phyloP scores from a whole-genome alignment of 2,797 vertebrate species.

The Saxicola maurus region DNA sequence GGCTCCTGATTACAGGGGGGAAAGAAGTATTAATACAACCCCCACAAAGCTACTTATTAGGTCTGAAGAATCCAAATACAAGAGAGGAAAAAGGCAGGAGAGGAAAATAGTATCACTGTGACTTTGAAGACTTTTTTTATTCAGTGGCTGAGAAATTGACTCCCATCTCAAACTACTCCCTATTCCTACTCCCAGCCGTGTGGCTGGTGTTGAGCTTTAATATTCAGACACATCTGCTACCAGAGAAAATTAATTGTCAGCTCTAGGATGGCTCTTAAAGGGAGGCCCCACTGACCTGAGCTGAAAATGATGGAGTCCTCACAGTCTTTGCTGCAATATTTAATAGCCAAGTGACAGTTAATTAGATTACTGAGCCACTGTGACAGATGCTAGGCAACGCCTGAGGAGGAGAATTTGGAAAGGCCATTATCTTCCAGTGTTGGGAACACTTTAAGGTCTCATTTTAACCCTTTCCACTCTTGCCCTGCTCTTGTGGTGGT shows the following conservation, averaged over 20 bases:
- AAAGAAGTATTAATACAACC: background rate
- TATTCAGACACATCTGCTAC: background rate
- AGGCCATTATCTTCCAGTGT: conserved; percentile 17
- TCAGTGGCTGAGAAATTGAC: background rate
- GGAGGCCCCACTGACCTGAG: conserved; percentile 8
- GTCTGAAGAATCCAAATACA: background rate
- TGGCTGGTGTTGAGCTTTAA: background rate
- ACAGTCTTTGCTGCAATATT: conserved; percentile 16
- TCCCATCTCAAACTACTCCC: background rate
- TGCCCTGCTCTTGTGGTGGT: background rate
- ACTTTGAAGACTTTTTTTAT: background rate
- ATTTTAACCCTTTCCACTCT: conserved; percentile 33
- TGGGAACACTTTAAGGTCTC: background rate
- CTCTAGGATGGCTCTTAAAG: conserved; percentile 5
- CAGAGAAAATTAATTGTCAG: conserved; percentile 42
- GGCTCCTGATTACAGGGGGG: background rate
- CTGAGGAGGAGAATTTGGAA: conserved; percentile 24
- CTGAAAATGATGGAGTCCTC: conserved; percentile 42
- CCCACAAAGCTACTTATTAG: background rate
- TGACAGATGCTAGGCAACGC: conserved; percentile 48
- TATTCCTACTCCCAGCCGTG: background rate
- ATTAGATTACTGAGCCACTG: conserved; percentile 24
- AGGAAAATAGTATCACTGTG: background rate
- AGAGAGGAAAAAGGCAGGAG: background rate
- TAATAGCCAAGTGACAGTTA: conserved; percentile 25